Percentiles rank a stretch among this genome's conserved stretches.
These are phyloP conservation scores for Plagiodera versicolora DNA, from an alignment of 2,888 invertebrate genomes.

Conservation along the genomic window DNA sequence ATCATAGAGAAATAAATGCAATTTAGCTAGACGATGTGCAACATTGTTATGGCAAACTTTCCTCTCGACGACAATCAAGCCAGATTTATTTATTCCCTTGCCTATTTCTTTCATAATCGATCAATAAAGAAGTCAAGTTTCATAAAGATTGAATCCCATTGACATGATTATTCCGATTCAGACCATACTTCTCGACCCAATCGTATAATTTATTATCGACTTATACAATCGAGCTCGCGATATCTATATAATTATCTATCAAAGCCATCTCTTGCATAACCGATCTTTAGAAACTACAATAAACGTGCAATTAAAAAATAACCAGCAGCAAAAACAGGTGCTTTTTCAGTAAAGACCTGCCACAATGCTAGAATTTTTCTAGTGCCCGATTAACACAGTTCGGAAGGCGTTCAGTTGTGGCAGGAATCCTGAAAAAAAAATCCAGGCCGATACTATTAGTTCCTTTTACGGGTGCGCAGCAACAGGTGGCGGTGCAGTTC, in stretches of 20 bases:
- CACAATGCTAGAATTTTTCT: not conserved
- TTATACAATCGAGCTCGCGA: not conserved
- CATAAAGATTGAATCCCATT: not conserved
- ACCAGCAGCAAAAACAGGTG: not conserved
- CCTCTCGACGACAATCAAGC: no score
- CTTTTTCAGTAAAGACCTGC: not conserved
- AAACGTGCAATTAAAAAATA: slow-evolving; percentile 10
- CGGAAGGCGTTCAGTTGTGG: slow-evolving; percentile 19
- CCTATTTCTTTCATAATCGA: slow-evolving; percentile 4
- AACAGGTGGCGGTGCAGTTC: slow-evolving; percentile 25
- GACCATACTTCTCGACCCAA: not conserved
- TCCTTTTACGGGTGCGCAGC: slow-evolving; percentile 26
- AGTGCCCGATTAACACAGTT: slow-evolving; percentile 27
- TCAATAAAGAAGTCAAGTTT: not conserved
- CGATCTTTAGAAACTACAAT: slow-evolving; percentile 2
- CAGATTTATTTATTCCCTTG: not conserved
- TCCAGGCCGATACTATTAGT: slow-evolving; percentile 27
- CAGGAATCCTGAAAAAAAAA: slow-evolving; percentile 33
- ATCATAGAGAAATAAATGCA: no score
- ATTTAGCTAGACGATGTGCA: no score
- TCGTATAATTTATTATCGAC: not conserved
- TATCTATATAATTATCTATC: slow-evolving; percentile 1
- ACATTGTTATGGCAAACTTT: no score
- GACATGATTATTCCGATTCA: not conserved
- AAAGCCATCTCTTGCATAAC: not conserved